These are phyloP conservation scores for Tenthredo notha DNA, from an alignment of 2,888 invertebrate genomes.

Conservation along the genomic window DNA sequence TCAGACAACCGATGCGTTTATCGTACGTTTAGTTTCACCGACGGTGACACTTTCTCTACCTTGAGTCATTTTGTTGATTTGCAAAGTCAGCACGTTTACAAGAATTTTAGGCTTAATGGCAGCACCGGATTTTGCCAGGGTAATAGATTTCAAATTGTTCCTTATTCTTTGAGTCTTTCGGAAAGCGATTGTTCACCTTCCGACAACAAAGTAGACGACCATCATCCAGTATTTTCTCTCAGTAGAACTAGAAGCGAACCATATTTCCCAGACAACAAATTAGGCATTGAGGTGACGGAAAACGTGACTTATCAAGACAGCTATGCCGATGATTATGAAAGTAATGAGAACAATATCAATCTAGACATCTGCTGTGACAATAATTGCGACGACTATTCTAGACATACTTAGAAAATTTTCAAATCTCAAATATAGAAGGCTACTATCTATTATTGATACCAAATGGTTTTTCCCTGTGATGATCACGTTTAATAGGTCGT, in stretches of 20 bases:
- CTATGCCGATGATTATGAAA: conserved; percentile 68
- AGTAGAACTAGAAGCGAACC: conserved; percentile 73
- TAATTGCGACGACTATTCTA: conserved; percentile 58
- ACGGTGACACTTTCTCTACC: conserved; percentile 56
- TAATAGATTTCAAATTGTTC: conserved; percentile 60
- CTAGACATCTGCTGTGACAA: conserved; percentile 61
- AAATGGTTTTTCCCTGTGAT: neutral
- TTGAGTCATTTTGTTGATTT: conserved; percentile 62
- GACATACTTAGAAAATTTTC: conserved; percentile 53
- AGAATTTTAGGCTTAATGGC: conserved; percentile 57
- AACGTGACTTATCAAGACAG: conserved; percentile 72
- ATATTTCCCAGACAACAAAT: conserved; percentile 67
- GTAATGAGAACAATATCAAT: conserved; percentile 64
- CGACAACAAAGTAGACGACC: conserved; percentile 61
- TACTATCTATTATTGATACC: neutral
- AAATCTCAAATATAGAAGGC: neutral
- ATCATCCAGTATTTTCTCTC: conserved; percentile 62
- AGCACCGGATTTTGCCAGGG: conserved; percentile 60
- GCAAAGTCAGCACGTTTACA: conserved; percentile 64
- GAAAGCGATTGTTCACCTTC: conserved; percentile 66
- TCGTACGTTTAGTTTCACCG: conserved; percentile 63
- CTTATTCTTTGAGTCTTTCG: conserved; percentile 63
- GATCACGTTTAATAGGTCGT: neutral
- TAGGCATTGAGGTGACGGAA: conserved; percentile 72
- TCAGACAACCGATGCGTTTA: conserved; percentile 55